A percentile compares a stretch with the other conserved stretches of the same genome.
phyloP scores from a whole-genome alignment of 2,113 vertebrate species.

The Entomyzon cyanotis region DNA sequence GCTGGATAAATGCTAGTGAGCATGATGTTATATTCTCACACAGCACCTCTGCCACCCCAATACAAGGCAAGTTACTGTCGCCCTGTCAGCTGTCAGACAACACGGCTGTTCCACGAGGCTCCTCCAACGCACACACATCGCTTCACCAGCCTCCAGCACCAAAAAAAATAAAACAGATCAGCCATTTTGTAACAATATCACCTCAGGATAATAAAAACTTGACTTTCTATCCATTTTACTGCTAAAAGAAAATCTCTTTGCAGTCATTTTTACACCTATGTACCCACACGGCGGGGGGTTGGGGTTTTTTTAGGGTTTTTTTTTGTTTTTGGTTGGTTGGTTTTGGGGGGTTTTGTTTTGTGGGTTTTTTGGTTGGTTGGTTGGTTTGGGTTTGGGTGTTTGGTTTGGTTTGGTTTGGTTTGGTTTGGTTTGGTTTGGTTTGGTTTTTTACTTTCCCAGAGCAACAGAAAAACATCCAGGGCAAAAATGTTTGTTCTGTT shows the following conservation, averaged over 20 bases:
- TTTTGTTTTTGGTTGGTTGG: neutral
- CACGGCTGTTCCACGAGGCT: neutral
- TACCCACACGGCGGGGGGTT: neutral
- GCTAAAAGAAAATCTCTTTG: neutral
- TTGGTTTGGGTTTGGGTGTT: neutral
- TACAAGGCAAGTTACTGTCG: neutral
- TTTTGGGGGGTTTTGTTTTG: too few relatives aligned
- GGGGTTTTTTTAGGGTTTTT: neutral
- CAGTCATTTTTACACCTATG: neutral
- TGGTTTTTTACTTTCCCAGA: neutral
- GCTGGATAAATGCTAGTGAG: neutral
- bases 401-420: neutral
- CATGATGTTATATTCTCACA: accelerated
- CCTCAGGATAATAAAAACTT: neutral
- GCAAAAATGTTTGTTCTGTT: neutral
- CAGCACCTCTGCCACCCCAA: neutral
- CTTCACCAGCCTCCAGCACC: neutral
- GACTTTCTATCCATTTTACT: neutral
- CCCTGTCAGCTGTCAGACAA: neutral
- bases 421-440: neutral
- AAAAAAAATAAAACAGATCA: neutral
- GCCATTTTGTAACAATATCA: slow-evolving; percentile 25
- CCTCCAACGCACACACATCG: accelerated
- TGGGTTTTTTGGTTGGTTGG: neutral
- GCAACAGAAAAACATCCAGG: neutral